Evolutionary conservation across 1,140 invertebrate species (phyloP).

Genomic region (Leptopilina boulardi): DNA sequence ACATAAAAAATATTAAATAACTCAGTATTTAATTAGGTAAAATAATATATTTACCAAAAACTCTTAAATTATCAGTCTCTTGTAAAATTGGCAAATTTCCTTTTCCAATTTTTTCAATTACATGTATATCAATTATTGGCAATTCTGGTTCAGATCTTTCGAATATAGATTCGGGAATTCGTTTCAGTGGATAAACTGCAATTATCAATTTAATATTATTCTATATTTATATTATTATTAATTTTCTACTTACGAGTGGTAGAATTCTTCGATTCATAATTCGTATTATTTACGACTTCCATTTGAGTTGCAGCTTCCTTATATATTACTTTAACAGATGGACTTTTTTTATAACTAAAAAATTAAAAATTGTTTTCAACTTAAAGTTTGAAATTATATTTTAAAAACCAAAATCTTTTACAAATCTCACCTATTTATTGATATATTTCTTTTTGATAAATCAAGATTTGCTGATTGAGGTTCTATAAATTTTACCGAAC

Average conservation of each 20-base stretch:
- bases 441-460: background rate
- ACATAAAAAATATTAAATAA: conserved; percentile 15
- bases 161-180: conserved; percentile 65
- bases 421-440: background rate
- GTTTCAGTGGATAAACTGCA: conserved; percentile 64
- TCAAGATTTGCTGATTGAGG: background rate
- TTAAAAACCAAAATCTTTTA: background rate
- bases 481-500: background rate
- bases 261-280: conserved; percentile 43
- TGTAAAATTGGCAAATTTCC: conserved; percentile 71
- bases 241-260: conserved; percentile 41
- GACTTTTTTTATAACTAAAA: background rate
- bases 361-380: background rate
- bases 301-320: conserved; percentile 54
- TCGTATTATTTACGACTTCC: conserved; percentile 37
- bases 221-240: too few relatives aligned
- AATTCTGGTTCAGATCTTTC: conserved; percentile 64
- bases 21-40: background rate
- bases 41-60: conserved; percentile 64
- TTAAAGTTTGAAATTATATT: background rate
- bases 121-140: conserved; percentile 66
- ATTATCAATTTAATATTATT: background rate
- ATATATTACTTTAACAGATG: conserved; percentile 35
- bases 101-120: conserved; percentile 66
- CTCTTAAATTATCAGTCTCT: conserved; percentile 67